A percentile compares a stretch with the other conserved stretches of the same genome.
phyloP scores from a whole-genome alignment of 2,888 invertebrate genomes.

The Nomada hirtipes region DNA sequence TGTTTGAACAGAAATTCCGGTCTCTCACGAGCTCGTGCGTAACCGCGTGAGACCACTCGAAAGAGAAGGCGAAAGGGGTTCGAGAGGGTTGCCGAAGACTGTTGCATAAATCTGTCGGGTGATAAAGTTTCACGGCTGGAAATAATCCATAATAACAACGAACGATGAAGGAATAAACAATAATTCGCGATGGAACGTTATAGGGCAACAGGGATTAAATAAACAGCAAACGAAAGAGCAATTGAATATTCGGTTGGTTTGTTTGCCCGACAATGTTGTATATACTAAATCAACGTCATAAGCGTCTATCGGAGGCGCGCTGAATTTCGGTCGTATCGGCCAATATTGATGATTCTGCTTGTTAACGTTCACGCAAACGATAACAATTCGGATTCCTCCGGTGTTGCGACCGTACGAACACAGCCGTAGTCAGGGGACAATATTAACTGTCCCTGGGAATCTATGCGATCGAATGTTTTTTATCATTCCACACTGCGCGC shows the following conservation, averaged over 20 bases:
- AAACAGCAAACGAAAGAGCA: constrained; percentile 45
- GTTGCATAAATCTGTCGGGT: no score
- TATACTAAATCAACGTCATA: constrained; percentile 52
- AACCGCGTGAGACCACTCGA: neutral
- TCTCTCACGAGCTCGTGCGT: constrained; percentile 58
- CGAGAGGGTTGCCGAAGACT: no score
- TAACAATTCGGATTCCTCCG: constrained; percentile 48
- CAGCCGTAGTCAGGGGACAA: constrained; percentile 13
- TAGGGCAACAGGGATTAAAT: constrained; percentile 29
- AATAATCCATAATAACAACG: neutral
- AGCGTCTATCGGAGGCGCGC: constrained; percentile 29
- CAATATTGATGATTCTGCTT: constrained; percentile 57
- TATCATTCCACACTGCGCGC: neutral
- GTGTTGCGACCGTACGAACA: neutral
- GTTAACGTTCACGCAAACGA: constrained; percentile 43
- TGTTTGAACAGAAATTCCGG: constrained; percentile 72
- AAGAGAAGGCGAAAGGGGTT: neutral
- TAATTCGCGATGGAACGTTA: constrained; percentile 6
- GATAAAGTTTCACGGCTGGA: no score
- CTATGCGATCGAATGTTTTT: constrained; percentile 17
- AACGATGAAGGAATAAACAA: neutral
- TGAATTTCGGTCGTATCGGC: constrained; percentile 43
- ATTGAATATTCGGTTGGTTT: constrained; percentile 36
- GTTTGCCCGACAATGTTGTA: constrained; percentile 41
- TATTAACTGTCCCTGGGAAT: constrained; percentile 27